Evolutionary conservation across 2,113 vertebrate species (phyloP).

Genomic region (Stigmatopora argus): DNA sequence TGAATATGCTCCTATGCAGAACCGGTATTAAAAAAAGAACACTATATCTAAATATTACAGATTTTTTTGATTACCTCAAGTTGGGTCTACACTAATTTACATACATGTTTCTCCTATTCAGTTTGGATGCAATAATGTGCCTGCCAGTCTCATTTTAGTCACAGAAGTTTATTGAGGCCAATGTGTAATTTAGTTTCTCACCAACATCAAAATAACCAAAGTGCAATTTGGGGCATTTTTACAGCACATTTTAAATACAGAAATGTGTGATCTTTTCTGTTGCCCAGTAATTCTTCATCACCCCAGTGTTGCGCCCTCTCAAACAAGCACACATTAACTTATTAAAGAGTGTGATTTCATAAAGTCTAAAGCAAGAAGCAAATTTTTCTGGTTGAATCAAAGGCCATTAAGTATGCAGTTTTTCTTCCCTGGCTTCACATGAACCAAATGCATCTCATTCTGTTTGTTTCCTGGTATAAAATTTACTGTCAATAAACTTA

Average conservation of each 20-base stretch:
- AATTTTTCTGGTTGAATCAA: neutral
- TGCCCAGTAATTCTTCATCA: constrained; percentile 37
- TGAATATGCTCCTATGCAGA: neutral
- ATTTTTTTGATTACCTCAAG: constrained; percentile 5
- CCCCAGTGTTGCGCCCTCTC: constrained; percentile 26
- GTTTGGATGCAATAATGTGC: constrained; percentile 28
- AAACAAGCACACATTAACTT: constrained; percentile 4
- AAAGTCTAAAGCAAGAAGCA: constrained; percentile 2
- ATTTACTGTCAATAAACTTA: neutral
- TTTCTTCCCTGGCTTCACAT: neutral
- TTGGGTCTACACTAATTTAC: constrained; percentile 11
- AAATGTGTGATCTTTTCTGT: constrained; percentile 30
- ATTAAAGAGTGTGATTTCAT: constrained; percentile 23
- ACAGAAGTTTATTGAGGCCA: constrained; percentile 47
- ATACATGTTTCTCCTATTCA: constrained; percentile 5
- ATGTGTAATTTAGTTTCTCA: constrained; percentile 55
- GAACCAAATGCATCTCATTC: neutral
- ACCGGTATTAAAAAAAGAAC: neutral
- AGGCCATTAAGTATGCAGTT: neutral
- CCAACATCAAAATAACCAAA: constrained; percentile 54
- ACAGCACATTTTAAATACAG: constrained; percentile 44
- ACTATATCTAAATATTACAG: neutral
- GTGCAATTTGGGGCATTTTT: constrained; percentile 56
- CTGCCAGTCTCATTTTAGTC: constrained; percentile 36
- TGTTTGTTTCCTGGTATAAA: neutral